phyloP scores from a whole-genome alignment of 2,888 invertebrate species.

The Hirtodrosophila confusa region DNA sequence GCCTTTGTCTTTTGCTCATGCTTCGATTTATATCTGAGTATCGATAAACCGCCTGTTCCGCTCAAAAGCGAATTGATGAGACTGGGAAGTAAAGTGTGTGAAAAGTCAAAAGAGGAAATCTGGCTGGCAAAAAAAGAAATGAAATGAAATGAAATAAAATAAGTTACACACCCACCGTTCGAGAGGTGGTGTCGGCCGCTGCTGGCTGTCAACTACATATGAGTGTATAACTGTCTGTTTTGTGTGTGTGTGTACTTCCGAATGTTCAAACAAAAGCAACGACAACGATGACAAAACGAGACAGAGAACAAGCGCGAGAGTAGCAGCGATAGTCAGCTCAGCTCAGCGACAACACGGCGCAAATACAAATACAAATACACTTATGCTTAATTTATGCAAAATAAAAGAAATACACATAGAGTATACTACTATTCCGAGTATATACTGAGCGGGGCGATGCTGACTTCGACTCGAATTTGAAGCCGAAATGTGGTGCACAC shows the following conservation, averaged over 20 bases:
- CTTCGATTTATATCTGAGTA: constrained; percentile 33
- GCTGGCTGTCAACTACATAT: constrained; percentile 39
- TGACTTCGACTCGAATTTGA: constrained; percentile 59
- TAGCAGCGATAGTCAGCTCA: constrained; percentile 12
- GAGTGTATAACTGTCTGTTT: constrained; percentile 43
- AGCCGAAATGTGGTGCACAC: constrained; percentile 68
- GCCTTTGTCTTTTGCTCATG: constrained; percentile 15
- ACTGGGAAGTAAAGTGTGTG: constrained; percentile 36
- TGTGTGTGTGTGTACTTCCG: constrained; percentile 52
- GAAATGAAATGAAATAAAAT: constrained; percentile 50
- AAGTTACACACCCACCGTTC: constrained; percentile 57
- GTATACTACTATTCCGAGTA: constrained; percentile 2
- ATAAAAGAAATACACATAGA: constrained; percentile 74
- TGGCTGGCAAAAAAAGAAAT: constrained; percentile 25
- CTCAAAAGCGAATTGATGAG: constrained; percentile 19
- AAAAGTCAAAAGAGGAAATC: constrained; percentile 52
- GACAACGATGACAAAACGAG: constrained; percentile 52
- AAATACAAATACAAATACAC: constrained; percentile 60
- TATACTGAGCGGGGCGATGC: constrained; percentile 16
- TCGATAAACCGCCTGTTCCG: constrained; percentile 34
- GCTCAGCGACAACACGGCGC: constrained; percentile 17
- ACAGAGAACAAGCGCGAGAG: constrained; percentile 31
- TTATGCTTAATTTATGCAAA: constrained; percentile 79
- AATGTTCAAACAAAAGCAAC: constrained; percentile 69
- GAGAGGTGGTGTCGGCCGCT: constrained; percentile 35